phyloP scores from a whole-genome alignment of 1,140 invertebrate genomes.

The Aphis gossypii region DNA sequence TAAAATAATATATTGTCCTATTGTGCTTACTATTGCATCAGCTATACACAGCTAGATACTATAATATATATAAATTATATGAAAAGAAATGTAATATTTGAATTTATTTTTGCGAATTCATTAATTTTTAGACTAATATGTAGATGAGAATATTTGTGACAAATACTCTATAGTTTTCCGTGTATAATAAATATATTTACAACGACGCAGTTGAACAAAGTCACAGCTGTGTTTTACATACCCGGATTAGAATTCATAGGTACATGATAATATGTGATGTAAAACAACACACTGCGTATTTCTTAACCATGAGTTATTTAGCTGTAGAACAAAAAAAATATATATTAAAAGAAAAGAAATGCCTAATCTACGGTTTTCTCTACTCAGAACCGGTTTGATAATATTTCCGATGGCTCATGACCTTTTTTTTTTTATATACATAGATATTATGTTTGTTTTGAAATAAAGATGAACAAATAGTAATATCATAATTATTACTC shows the following conservation, averaged over 20 bases:
- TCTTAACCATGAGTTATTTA: background rate
- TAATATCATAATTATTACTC: background rate
- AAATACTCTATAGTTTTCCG: background rate
- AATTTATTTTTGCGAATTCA: too few relatives aligned
- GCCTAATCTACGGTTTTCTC: background rate
- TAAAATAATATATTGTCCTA: too few relatives aligned
- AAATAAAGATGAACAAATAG: background rate
- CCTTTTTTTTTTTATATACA: background rate
- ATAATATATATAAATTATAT: too few relatives aligned
- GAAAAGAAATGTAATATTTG: too few relatives aligned
- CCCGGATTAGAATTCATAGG: background rate
- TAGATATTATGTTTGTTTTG: background rate
- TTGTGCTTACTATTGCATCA: too few relatives aligned
- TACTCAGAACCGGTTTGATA: background rate
- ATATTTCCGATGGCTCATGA: background rate
- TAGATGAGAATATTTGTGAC: background rate
- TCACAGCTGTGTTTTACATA: background rate
- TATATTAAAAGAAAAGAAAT: background rate
- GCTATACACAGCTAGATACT: too few relatives aligned
- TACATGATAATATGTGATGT: background rate
- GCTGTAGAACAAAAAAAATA: background rate
- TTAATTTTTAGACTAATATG: background rate
- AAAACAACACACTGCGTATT: background rate
- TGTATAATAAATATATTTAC: background rate
- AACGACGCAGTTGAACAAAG: background rate